These are phyloP conservation scores for Ennomos quercinarius DNA, from an alignment of 2,888 invertebrate genomes.

Conservation along the genomic window DNA sequence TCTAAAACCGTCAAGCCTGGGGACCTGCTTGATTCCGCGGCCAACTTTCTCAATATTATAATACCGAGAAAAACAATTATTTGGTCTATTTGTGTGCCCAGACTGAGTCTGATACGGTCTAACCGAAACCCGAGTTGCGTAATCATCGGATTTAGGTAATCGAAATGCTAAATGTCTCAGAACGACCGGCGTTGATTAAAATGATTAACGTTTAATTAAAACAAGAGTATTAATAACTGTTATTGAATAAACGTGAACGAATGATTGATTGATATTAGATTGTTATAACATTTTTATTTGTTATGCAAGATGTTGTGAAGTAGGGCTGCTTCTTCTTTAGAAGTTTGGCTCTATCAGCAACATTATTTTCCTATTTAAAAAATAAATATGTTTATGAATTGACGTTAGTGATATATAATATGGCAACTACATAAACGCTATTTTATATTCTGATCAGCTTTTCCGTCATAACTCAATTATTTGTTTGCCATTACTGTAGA, in stretches of 20 bases:
- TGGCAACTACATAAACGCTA: too few species aligned
- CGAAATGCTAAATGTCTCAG: conserved; percentile 7
- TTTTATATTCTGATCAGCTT: too few species aligned
- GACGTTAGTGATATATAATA: too few species aligned
- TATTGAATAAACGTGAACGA: not conserved
- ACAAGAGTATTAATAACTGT: not conserved
- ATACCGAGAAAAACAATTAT: conserved; percentile 28
- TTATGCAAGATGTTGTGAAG: too few species aligned
- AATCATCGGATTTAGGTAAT: conserved; percentile 16
- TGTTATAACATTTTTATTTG: too few species aligned
- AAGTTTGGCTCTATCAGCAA: too few species aligned
- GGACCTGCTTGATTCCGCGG: conserved; percentile 8
- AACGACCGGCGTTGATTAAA: conserved; percentile 12
- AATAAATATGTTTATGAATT: too few species aligned
- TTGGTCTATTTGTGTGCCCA: conserved; percentile 4
- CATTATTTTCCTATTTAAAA: too few species aligned
- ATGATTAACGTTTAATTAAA: conserved; percentile 3
- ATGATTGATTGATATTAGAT: not conserved
- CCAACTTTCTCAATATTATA: conserved; percentile 27
- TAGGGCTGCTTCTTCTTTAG: too few species aligned
- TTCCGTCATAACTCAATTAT: too few species aligned
- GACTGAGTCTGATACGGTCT: conserved; percentile 28
- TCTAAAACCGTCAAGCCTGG: conserved; percentile 4
- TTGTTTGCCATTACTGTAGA: too few species aligned
- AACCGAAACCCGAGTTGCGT: conserved; percentile 26